Base-by-base conservation (phyloP, 2,888 invertebrate species). In the Amiota communis region DNA sequence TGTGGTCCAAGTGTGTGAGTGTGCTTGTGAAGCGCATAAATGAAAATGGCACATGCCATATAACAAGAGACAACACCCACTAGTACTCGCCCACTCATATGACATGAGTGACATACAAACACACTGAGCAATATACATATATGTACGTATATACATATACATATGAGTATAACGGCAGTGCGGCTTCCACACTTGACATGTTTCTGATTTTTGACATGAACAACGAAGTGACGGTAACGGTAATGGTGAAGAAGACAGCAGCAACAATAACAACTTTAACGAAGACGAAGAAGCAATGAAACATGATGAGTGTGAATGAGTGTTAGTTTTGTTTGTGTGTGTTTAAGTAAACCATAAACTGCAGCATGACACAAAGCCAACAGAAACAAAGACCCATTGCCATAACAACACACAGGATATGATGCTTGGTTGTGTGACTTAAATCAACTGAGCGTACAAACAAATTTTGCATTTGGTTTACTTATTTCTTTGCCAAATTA, bases 41-140 rank as follows among this genome's bases (percentile, higher is more conserved):
- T 13, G 63, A 63, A 65, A 17, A 65, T 65, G 65, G 65, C 65
- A 46, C 49, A 49, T 59, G 59, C 59, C 59, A 59, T 65, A 17
- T 47, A 20, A 65, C 48, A 6, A 36, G 4, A n/a, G 15, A 17
- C 48, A 48, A 13, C 11, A 59, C 59, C 12, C 59, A 59, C 59
- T 36, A 11, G 9, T 15, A 64, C 47, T 17, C 47, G 48, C 11
- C n/a, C 65, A 65, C 17, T 48, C 48, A 59, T 59, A 59, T 59
- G 20, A 59, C 59, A 59, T 17, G 9, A 9, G 17, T 59, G 59
- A 59, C 59, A 59, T 3, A 59, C 59, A 59, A 59, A 17, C 23
- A n/a, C 17, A 17, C 6, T 11, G 20, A 20, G 17, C 23, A 20
- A 17, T 20, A 9, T 11, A 17, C 51, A 8, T 6, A 9, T n/a